A percentile compares a stretch with the other conserved stretches of the same genome.
Evolutionary conservation across 2,797 vertebrate genomes (phyloP).

Genomic region (Odontamblyopus rebecca): DNA sequence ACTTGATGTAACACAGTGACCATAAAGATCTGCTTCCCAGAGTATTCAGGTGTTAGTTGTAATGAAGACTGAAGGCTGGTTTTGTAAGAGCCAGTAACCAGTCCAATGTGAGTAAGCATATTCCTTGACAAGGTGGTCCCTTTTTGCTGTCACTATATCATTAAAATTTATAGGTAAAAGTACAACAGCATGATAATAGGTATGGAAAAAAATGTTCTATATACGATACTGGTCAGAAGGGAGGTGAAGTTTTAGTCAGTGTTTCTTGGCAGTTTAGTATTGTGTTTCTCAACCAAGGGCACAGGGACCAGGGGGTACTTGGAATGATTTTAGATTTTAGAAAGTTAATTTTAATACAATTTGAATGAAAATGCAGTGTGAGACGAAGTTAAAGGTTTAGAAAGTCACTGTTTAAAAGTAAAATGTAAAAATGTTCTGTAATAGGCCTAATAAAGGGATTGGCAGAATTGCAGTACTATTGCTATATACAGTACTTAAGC

Average conservation of each 20-base stretch:
- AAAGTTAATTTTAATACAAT: no score
- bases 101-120: conserved; percentile 8
- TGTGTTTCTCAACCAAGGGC: no score
- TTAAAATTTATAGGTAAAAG: background rate
- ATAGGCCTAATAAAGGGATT: background rate
- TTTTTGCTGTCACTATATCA: background rate
- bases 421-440: background rate
- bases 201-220: no score
- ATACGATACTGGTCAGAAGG: background rate
- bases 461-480: background rate
- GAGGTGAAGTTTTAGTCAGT: background rate
- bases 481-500: background rate
- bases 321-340: no score
- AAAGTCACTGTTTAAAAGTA: no score
- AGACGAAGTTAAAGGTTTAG: no score
- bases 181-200: background rate
- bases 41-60: background rate
- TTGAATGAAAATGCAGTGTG: no score
- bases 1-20: conserved; percentile 9
- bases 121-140: background rate
- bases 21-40: conserved; percentile 5
- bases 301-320: no score
- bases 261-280: background rate
- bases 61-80: conserved; percentile 2
- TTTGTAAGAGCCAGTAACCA: conserved; percentile 16